These are phyloP conservation scores for Enteromius unitaeniatus DNA, from an alignment of 2,797 vertebrate species.

Conservation along the genomic window DNA sequence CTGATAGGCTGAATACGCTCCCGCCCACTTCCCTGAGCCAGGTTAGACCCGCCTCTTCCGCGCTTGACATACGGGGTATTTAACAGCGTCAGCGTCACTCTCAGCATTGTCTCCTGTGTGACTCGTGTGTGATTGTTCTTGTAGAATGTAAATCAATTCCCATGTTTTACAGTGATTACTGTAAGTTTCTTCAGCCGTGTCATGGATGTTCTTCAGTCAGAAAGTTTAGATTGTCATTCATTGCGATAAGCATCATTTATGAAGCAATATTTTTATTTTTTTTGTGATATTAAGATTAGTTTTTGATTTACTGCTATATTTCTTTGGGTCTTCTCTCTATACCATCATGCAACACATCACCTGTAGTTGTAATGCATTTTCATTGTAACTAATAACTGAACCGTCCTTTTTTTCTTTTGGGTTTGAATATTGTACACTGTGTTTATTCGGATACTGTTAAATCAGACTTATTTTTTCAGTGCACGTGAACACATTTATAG, in stretches of 20 bases:
- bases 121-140: not conserved
- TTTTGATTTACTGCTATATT: not conserved
- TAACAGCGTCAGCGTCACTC: not conserved
- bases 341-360: too few relatives aligned
- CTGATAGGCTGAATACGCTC: conserved; percentile 42
- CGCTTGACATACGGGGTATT: conserved; percentile 26
- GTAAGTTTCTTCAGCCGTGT: not conserved
- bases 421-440: not conserved
- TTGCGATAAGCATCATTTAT: not conserved
- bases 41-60: conserved; percentile 39
- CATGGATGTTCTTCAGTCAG: not conserved
- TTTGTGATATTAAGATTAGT: too few relatives aligned
- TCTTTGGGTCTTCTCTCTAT: not conserved
- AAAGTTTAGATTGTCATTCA: not conserved
- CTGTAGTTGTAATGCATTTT: not conserved
- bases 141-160: not conserved
- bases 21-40: conserved; percentile 14
- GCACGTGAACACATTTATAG: not conserved
- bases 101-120: not conserved
- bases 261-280: not conserved
- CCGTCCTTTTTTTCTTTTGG: not conserved
- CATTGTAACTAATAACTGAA: not conserved
- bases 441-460: not conserved
- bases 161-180: not conserved
- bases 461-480: not conserved